phyloP scores from a whole-genome alignment of 1,140 invertebrate species.

The Panagrolaimus sp. region DNA sequence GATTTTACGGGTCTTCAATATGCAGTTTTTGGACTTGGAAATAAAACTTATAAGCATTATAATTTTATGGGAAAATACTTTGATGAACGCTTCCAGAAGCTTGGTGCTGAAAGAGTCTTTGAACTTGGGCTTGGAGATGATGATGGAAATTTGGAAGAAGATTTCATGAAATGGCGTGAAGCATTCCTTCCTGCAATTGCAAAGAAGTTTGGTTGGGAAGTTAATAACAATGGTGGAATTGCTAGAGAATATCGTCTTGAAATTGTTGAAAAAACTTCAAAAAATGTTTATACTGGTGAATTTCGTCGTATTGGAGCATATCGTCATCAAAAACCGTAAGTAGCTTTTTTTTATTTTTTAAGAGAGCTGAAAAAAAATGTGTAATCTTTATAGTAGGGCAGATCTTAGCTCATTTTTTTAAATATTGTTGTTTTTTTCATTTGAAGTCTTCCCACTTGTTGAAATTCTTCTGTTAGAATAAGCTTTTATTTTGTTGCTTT shows the following conservation, averaged over 20 bases:
- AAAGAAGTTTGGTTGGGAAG: constrained; percentile 85
- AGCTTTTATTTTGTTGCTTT: no score
- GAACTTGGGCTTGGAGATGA: constrained; percentile 94
- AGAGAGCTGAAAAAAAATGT: no score
- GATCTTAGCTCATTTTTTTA: no score
- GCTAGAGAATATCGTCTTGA: constrained; percentile 85
- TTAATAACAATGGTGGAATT: constrained; percentile 71
- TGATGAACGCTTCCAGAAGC: constrained; percentile 83
- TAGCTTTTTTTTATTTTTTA: constrained; percentile 46
- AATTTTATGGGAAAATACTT: constrained; percentile 93
- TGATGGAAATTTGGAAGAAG: constrained; percentile 65
- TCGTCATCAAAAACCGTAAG: constrained; percentile 82
- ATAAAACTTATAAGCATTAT: constrained; percentile 99
- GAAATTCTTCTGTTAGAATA: no score
- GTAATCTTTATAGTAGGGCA: no score
- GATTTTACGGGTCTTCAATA: constrained; percentile 85
- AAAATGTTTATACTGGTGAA: constrained; percentile 85
- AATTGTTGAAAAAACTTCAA: constrained; percentile 67
- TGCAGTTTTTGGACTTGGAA: constrained; percentile 93
- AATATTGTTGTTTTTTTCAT: no score
- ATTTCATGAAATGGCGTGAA: constrained; percentile 56
- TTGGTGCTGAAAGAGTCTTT: constrained; percentile 82
- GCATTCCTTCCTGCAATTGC: constrained; percentile 92
- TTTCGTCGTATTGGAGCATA: constrained; percentile 83
- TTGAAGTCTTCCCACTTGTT: no score